phyloP scores from a whole-genome alignment of 2,888 invertebrate genomes.

The Aspidiotus rigidus region DNA sequence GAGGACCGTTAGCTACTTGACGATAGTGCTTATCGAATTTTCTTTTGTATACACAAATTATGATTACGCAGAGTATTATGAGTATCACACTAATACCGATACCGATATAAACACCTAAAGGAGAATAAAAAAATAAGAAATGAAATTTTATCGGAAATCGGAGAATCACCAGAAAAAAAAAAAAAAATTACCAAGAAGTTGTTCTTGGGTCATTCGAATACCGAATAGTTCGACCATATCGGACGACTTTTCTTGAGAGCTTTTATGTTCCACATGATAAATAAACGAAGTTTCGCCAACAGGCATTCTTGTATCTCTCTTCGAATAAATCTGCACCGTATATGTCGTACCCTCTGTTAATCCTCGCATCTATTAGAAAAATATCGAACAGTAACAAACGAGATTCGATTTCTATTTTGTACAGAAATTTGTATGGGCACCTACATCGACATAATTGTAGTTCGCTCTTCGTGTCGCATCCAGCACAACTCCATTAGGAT shows the following conservation, averaged over 20 bases:
- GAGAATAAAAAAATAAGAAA: neutral
- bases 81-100: neutral
- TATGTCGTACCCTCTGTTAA: too few species aligned
- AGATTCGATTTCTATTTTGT: too few species aligned
- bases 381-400: too few species aligned
- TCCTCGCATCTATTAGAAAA: too few species aligned
- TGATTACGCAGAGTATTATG: constrained; percentile 11
- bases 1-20: neutral
- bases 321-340: too few species aligned
- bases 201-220: neutral
- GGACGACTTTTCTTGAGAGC: neutral
- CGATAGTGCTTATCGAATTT: constrained; percentile 11
- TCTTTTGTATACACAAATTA: constrained; percentile 1
- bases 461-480: too few species aligned
- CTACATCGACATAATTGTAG: too few species aligned
- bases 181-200: neutral
- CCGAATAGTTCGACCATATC: neutral
- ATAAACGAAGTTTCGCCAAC: too few species aligned
- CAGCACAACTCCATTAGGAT: too few species aligned
- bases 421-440: too few species aligned
- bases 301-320: too few species aligned
- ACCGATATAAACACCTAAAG: constrained; percentile 20
- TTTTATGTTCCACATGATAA: too few species aligned
- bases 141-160: neutral
- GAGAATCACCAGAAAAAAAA: neutral